Conservation (phyloP, 2,113 vertebrate species). For the Pogona vitticeps region DNA sequence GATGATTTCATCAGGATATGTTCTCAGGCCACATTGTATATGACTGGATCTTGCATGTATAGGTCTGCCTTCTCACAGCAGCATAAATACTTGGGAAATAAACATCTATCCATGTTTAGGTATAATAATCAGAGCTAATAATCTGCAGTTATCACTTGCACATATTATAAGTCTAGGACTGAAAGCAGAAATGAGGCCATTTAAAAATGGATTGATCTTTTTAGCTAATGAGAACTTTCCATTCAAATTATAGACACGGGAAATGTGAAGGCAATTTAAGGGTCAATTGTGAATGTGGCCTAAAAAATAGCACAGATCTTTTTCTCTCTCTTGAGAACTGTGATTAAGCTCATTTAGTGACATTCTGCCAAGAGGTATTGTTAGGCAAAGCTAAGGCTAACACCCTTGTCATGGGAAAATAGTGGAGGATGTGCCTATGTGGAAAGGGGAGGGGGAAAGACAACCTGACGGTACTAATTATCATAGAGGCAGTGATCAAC, state of each 20-base stretch:
- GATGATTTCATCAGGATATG: not conserved
- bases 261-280: not conserved
- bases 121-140: not conserved
- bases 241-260: not conserved
- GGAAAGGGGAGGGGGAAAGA: not conserved
- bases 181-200: not conserved
- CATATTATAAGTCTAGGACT: not conserved
- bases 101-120: not conserved
- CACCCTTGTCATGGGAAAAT: slow-evolving; percentile 25
- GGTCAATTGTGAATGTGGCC: not conserved
- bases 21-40: not conserved
- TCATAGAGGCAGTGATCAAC: not conserved
- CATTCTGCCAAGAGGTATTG: not conserved
- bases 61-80: not conserved
- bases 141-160: not conserved
- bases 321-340: not conserved
- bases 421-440: not conserved
- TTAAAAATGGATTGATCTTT: not conserved
- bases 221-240: not conserved
- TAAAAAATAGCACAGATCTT: not conserved
- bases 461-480: not conserved
- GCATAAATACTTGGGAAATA: not conserved
- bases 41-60: not conserved
- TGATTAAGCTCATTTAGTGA: slow-evolving; percentile 2
- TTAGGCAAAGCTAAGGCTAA: slow-evolving; percentile 1